phyloP scores from a whole-genome alignment of 2,888 invertebrate species.

The Pollenia labialis region DNA sequence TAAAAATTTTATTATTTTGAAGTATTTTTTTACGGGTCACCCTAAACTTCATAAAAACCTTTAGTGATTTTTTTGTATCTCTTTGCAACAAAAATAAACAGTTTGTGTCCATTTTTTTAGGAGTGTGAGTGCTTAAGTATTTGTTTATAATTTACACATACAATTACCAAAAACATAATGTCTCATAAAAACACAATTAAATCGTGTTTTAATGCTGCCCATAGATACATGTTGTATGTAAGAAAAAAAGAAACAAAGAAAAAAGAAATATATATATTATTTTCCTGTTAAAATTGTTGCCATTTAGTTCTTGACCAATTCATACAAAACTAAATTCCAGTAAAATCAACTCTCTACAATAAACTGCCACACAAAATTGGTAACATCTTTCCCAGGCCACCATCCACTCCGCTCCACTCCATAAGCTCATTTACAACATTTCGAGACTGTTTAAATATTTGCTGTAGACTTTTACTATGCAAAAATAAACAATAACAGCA shows the following conservation, averaged over 20 bases:
- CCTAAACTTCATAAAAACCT: not conserved
- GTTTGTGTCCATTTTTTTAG: not conserved
- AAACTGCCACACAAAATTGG: constrained; percentile 28
- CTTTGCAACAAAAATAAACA: not conserved
- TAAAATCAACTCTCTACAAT: constrained; percentile 43
- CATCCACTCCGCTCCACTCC: not conserved
- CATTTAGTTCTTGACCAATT: constrained; percentile 37
- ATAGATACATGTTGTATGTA: constrained; percentile 18
- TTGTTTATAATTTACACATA: constrained; percentile 59
- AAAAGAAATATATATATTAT: not conserved
- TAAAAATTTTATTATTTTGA: not conserved
- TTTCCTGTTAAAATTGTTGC: constrained; percentile 8
- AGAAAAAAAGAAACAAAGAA: constrained; percentile 13
- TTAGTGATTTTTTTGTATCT: not conserved
- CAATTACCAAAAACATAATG: constrained; percentile 76
- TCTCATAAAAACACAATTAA: constrained; percentile 82
- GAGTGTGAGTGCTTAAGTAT: constrained; percentile 10
- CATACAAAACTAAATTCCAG: constrained; percentile 5
- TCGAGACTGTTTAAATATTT: constrained; percentile 56
- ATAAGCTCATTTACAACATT: constrained; percentile 57
- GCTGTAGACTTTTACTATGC: constrained; percentile 55
- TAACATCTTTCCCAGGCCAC: constrained; percentile 34
- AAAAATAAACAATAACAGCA: constrained; percentile 31
- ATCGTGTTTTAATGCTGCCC: constrained; percentile 62
- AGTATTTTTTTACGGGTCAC: not conserved